Percentiles rank a stretch among this genome's conserved stretches.
Conservation (phyloP, 1,140 invertebrate genomes). For the Ladona fulva region DNA sequence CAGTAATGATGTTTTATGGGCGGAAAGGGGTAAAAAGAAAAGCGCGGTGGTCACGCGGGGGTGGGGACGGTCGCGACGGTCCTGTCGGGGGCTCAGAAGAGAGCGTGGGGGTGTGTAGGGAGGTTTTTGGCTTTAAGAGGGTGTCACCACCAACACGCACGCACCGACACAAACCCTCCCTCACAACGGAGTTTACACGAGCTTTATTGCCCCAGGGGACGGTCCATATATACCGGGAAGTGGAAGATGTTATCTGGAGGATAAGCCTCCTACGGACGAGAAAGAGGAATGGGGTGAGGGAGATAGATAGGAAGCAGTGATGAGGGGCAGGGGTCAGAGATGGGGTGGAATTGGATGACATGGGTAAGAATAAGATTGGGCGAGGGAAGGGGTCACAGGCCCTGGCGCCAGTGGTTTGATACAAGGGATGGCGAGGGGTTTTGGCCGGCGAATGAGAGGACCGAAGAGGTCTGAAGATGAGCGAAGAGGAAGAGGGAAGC, state of each 20-base stretch:
- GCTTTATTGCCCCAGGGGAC: background rate
- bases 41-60: background rate
- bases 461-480: background rate
- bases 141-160: no score
- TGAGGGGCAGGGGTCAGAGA: background rate
- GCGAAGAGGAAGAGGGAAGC: no score
- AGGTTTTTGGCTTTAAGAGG: no score
- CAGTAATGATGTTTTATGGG: constrained; percentile 1
- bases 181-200: background rate
- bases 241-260: background rate
- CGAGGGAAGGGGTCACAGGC: background rate
- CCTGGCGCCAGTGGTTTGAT: background rate
- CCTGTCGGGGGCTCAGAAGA: background rate
- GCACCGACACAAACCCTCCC: background rate
- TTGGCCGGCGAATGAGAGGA: background rate
- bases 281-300: background rate
- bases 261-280: background rate
- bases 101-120: background rate
- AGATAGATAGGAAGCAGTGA: background rate
- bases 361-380: constrained; percentile 1
- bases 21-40: background rate
- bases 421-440: background rate
- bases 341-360: background rate
- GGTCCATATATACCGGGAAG: constrained; percentile 3
- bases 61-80: background rate